These are phyloP conservation scores for Heterodera schachtii DNA, from an alignment of 1,140 invertebrate species.

Conservation along the genomic window DNA sequence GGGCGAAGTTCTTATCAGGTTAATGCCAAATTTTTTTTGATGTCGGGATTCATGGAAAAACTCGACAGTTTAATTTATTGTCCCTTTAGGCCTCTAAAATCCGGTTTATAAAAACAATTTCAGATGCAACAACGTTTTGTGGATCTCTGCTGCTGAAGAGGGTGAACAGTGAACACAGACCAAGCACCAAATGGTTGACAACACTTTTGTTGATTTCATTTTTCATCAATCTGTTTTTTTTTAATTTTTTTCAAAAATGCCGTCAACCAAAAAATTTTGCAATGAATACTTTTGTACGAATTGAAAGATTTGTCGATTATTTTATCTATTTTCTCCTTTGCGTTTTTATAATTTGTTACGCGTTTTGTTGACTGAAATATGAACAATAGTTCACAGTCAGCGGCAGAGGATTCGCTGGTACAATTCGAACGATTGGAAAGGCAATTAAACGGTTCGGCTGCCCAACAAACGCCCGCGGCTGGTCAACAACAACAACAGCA, in stretches of 20 bases:
- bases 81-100: not conserved
- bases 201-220: slow-evolving; percentile 3
- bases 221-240: not conserved
- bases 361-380: not conserved
- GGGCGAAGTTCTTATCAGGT: slow-evolving; percentile 91
- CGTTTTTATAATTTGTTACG: not conserved
- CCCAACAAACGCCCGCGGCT: not conserved
- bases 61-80: not conserved
- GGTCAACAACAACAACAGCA: not conserved
- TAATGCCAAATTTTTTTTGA: not conserved
- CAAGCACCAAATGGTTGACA: not conserved
- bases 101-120: slow-evolving; percentile 32
- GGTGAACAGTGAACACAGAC: not conserved
- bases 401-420: slow-evolving; percentile 6
- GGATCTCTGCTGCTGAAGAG: slow-evolving; percentile 91
- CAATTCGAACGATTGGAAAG: slow-evolving; percentile 2
- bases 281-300: not conserved
- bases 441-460: not conserved
- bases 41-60: no score
- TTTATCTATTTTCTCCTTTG: not conserved
- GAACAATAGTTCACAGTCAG: not conserved
- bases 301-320: no score
- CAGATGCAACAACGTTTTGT: slow-evolving; percentile 95
- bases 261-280: no score
- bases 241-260: slow-evolving; percentile 6